phyloP scores from a whole-genome alignment of 2,888 invertebrate genomes.

The Oasisia sp. region DNA sequence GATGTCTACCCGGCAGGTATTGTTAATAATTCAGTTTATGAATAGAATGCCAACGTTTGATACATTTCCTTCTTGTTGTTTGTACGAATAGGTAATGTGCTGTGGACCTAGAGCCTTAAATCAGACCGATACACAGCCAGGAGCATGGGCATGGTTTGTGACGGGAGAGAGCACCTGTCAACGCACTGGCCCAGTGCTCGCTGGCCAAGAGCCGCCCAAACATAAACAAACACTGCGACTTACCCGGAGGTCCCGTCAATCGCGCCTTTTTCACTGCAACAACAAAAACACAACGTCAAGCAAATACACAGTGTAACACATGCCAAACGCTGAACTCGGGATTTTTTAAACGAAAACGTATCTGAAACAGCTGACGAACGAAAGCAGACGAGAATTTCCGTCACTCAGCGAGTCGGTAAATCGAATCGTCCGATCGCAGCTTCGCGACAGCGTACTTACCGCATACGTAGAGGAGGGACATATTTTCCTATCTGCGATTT shows the following conservation, averaged over 20 bases:
- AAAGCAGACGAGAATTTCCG: conserved; percentile 13
- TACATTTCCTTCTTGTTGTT: background rate
- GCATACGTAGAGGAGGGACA: conserved; percentile 40
- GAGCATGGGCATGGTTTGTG: background rate
- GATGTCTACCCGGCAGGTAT: too few relatives aligned
- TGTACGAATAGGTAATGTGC: background rate
- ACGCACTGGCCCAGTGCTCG: background rate
- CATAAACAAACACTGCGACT: conserved; percentile 61
- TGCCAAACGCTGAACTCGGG: background rate
- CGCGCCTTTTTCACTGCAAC: conserved; percentile 91
- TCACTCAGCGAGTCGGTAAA: background rate
- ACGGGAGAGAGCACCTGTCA: background rate
- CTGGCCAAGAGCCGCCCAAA: background rate
- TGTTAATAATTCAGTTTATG: too few relatives aligned
- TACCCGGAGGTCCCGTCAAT: conserved; percentile 85
- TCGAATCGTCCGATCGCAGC: background rate
- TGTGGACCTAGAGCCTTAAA: background rate
- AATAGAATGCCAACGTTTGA: background rate
- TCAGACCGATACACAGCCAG: background rate
- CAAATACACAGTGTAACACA: background rate
- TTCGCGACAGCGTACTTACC: conserved; percentile 35
- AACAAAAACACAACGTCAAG: conserved; percentile 63
- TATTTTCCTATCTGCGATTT: conserved; percentile 27
- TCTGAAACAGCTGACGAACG: background rate
- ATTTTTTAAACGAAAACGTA: background rate